These are phyloP conservation scores for Amblyopsis rosae DNA, from an alignment of 2,113 vertebrate genomes.

Conservation along the genomic window DNA sequence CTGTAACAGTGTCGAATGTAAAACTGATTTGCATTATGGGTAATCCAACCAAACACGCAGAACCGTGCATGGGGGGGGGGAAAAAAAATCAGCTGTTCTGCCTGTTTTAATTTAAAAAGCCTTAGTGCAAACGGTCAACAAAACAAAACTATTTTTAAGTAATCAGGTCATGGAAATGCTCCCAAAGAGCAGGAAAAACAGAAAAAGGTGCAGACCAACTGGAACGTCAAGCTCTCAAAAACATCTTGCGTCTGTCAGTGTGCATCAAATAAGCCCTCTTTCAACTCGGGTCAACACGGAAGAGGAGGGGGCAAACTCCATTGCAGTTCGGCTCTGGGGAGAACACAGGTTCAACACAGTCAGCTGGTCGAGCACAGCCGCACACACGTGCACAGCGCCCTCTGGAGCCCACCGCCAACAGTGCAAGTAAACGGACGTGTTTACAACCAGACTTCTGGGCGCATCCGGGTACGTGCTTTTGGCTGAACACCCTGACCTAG, in stretches of 20 bases:
- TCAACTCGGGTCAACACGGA: not conserved
- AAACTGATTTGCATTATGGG: too few relatives aligned
- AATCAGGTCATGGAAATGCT: too few relatives aligned
- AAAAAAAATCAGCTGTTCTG: too few relatives aligned
- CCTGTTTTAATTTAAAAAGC: too few relatives aligned
- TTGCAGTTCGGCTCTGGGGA: not conserved
- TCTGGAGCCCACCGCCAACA: not conserved
- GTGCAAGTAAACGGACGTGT: not conserved
- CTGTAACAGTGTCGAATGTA: too few relatives aligned
- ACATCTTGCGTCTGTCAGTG: not conserved
- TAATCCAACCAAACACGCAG: too few relatives aligned
- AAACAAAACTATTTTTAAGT: too few relatives aligned
- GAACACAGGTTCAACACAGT: not conserved
- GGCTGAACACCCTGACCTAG: constrained; percentile 52
- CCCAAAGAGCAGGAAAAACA: too few relatives aligned
- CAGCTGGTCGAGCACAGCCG: not conserved
- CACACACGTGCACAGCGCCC: not conserved
- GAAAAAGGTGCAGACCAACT: too few relatives aligned
- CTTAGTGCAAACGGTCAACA: too few relatives aligned
- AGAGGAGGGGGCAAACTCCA: not conserved
- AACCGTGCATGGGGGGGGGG: too few relatives aligned
- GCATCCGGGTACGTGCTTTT: not conserved
- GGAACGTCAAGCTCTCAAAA: not conserved
- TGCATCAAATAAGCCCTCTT: not conserved
- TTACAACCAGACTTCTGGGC: not conserved